A percentile compares a stretch with the other conserved stretches of the same genome.
Conservation (phyloP, 2,797 vertebrate species). For the Enteromius treurensis region DNA sequence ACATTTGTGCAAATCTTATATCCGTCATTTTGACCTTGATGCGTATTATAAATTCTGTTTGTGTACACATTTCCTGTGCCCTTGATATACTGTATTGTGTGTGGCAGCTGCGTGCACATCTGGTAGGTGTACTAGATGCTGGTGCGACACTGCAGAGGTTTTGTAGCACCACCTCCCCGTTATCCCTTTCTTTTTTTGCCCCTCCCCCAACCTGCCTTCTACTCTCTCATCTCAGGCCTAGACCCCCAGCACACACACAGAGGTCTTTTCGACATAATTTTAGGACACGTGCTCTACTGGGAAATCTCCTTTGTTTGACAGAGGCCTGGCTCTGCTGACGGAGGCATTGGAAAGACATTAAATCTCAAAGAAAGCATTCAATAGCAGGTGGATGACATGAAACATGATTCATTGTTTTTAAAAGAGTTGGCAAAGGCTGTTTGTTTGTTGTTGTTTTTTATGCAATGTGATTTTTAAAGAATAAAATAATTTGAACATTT, state of each 20-base stretch:
- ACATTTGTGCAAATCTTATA: background rate
- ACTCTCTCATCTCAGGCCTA: constrained; percentile 43
- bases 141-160: constrained; percentile 37
- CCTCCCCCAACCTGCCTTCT: constrained; percentile 32
- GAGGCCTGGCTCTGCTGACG: constrained; percentile 46
- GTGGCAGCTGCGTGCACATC: constrained; percentile 30
- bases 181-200: constrained; percentile 24
- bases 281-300: constrained; percentile 63
- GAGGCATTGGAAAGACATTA: constrained; percentile 38
- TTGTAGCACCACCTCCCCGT: constrained; percentile 16
- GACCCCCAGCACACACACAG: constrained; percentile 62
- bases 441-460: background rate
- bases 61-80: constrained; percentile 6
- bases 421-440: background rate
- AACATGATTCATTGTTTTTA: background rate
- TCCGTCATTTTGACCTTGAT: constrained; percentile 33
- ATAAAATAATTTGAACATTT: background rate
- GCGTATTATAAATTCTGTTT: constrained; percentile 14
- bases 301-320: constrained; percentile 70
- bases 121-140: constrained; percentile 37
- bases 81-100: constrained; percentile 30
- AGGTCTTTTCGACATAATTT: constrained; percentile 64
- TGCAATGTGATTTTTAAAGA: background rate
- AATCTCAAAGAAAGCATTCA: constrained; percentile 47
- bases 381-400: constrained; percentile 29